A percentile compares a stretch with the other conserved stretches of the same genome.
These are phyloP conservation scores for Syrrhaptes paradoxus DNA, from an alignment of 2,113 vertebrate species.

Conservation along the genomic window DNA sequence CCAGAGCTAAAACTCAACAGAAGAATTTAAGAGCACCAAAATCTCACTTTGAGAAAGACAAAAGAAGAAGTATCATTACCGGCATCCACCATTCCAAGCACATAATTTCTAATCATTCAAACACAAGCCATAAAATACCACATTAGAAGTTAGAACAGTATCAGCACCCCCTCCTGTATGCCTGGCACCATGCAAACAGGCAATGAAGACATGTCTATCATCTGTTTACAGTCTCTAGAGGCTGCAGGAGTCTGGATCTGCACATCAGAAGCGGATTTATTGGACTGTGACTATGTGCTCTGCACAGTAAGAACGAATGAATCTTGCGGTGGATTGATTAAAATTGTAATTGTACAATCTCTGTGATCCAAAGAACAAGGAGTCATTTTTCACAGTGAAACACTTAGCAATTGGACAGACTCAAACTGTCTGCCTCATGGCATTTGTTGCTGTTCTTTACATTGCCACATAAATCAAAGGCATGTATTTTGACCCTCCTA, in stretches of 20 bases:
- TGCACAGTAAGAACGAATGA: conserved; percentile 36
- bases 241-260: neutral
- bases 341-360: conserved; percentile 62
- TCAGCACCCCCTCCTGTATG: neutral
- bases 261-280: conserved; percentile 52
- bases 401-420: conserved; percentile 44
- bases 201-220: neutral
- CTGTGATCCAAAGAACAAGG: conserved; percentile 48
- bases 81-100: neutral
- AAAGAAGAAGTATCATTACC: neutral
- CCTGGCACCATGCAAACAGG: neutral
- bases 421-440: conserved; percentile 41
- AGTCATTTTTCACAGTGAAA: conserved; percentile 67
- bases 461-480: conserved; percentile 65
- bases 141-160: neutral
- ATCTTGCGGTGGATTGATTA: conserved; percentile 59
- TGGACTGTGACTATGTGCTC: conserved; percentile 36
- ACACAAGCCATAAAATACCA: neutral
- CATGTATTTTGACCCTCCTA: neutral
- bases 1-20: neutral
- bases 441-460: conserved; percentile 45
- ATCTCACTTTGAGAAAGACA: neutral
- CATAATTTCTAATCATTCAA: neutral
- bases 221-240: neutral
- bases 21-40: neutral